Conservation (phyloP, 2,797 vertebrate species). For the Zenarchopterus dispar region DNA sequence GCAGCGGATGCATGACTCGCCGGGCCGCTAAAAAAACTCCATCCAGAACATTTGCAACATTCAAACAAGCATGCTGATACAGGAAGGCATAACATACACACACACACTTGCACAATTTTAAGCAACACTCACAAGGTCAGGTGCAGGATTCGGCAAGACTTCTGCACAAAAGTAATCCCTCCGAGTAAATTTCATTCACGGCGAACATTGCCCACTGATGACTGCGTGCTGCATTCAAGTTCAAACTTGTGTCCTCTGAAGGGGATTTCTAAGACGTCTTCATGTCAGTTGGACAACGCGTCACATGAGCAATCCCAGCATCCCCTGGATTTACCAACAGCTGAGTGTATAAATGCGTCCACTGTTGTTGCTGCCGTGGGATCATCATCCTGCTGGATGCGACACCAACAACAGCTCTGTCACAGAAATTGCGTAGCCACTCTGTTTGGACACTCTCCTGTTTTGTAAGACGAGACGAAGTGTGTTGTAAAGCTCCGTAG, state of each 20-base stretch:
- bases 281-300: constrained; percentile 6
- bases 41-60: no score
- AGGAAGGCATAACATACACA: background rate
- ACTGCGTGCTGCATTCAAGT: constrained; percentile 5
- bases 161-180: background rate
- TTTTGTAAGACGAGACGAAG: constrained; percentile 47
- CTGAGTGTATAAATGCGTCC: constrained; percentile 1
- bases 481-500: constrained; percentile 47
- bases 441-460: constrained; percentile 39
- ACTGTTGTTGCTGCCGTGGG: background rate
- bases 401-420: background rate
- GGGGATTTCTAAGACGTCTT: background rate
- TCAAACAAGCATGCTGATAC: background rate
- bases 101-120: constrained; percentile 3
- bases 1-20: no score
- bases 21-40: background rate
- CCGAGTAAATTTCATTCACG: background rate
- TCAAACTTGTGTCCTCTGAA: background rate
- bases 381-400: constrained; percentile 3
- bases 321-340: constrained; percentile 1
- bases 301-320: constrained; percentile 14
- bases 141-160: background rate
- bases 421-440: constrained; percentile 21
- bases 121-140: background rate
- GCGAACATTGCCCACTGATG: background rate